Base-by-base conservation (phyloP, 1,140 invertebrate species). In the Caenorhabditis briggsae region DNA sequence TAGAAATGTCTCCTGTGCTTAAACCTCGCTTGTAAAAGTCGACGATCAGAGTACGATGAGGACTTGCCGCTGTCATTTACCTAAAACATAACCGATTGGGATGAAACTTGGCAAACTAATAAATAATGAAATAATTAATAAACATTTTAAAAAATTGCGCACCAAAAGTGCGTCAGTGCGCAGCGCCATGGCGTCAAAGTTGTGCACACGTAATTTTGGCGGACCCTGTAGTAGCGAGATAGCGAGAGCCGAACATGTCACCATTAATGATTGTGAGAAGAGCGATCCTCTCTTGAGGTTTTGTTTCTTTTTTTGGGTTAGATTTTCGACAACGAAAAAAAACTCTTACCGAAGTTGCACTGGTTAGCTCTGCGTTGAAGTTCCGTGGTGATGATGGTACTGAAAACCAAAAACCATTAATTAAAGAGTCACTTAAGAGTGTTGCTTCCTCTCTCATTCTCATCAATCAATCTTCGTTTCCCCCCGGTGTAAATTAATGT, bases 371-470 rank as follows among this genome's bases (percentile, higher is more conserved):
- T 50, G 92, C 90, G 78, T 92, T 84, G 48, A 92, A 86, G 82
- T 92, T 88, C 41, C 86, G 70, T 20, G 91, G 91, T 12, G 89
- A 86, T 53, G 91, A 90, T 59, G 91, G 91, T 23, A 92, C 91
- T 92, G 84, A 90, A 91, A 89, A n/a, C 20, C 8, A 70, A 43
- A 18, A 43, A 59, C 25, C 46, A 59, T 58, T 18, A 50, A 50
- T 50, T 23, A 78, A 78, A 50, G 46, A 53, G 46, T 16, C 61
- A 18, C 12, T n/a, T 82, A n/a, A 53, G 14, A 41, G 12, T 14
- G 25, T 58, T 59, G 41, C 64, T 48, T 64, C 41, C 56, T 23
- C 16, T 23, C 23, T 48, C 5, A 78, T 86, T 65, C 59, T 33
- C 59, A 64, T 65, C 56, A 25, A 50, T 84, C 58, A 23, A 65